These are phyloP conservation scores for Prietella phreatophila DNA, from an alignment of 2,113 vertebrate genomes.

Conservation along the genomic window DNA sequence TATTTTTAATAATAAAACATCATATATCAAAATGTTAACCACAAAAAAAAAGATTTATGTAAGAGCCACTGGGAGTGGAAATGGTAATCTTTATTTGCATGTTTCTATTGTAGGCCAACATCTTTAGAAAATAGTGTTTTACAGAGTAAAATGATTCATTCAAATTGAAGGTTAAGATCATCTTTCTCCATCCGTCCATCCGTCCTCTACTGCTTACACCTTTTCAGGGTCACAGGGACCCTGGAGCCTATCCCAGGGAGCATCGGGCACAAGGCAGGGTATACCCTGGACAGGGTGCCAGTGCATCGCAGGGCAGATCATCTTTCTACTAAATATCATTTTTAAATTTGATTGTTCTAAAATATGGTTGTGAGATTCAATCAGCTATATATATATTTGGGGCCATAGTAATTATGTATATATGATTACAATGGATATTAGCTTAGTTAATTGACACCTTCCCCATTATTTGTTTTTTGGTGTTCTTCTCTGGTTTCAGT, in stretches of 20 bases:
- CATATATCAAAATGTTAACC: background rate
- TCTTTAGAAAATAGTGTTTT: background rate
- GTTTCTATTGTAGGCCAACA: background rate
- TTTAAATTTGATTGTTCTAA: background rate
- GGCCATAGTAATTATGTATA: too few relatives aligned
- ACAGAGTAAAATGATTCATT: background rate
- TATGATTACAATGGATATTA: background rate
- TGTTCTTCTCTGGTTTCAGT: slow-evolving; percentile 47
- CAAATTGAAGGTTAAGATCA: background rate
- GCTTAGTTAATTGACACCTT: slow-evolving; percentile 1
- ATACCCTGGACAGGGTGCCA: too few relatives aligned
- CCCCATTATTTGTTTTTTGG: slow-evolving; percentile 48
- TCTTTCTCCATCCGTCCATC: background rate
- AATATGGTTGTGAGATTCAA: background rate
- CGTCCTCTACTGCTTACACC: too few relatives aligned
- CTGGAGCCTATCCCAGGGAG: too few relatives aligned
- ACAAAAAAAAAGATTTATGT: background rate
- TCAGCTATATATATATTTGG: background rate
- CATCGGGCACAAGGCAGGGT: too few relatives aligned
- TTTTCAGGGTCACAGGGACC: too few relatives aligned
- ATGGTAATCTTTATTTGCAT: background rate
- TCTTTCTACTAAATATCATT: background rate
- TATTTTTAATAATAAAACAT: background rate
- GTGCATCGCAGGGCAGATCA: background rate
- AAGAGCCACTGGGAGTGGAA: background rate